These are phyloP conservation scores for Lutjanus campechanus DNA, from an alignment of 2,797 vertebrate species.

Conservation along the genomic window DNA sequence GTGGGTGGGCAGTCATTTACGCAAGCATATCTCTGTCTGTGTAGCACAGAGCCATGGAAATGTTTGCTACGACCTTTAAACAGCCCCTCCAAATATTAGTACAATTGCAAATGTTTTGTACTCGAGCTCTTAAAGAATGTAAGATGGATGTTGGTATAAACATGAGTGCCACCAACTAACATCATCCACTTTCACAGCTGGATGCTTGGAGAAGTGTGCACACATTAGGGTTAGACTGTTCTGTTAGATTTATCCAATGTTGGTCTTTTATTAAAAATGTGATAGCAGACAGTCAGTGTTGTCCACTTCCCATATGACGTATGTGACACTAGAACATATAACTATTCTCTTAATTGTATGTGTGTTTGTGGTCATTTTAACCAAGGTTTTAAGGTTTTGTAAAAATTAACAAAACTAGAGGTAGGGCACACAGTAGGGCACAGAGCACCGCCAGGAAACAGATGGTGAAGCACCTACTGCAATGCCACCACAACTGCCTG, in stretches of 20 bases:
- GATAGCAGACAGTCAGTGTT: neutral
- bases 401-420: too few species aligned
- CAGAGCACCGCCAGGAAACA: too few species aligned
- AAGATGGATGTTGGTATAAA: slow-evolving; percentile 21
- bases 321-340: neutral
- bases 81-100: slow-evolving; percentile 64
- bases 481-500: too few species aligned
- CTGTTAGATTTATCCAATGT: too few species aligned
- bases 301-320: neutral
- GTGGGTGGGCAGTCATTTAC: neutral
- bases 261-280: neutral
- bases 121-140: neutral
- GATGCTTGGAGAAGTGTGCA: neutral
- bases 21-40: slow-evolving; percentile 27
- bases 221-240: neutral
- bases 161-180: neutral
- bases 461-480: too few species aligned
- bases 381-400: too few species aligned
- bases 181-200: slow-evolving; percentile 7
- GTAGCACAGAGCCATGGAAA: slow-evolving; percentile 7
- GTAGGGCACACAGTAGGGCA: too few species aligned
- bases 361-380: too few species aligned
- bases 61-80: slow-evolving; percentile 47
- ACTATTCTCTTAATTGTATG: too few species aligned
- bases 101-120: slow-evolving; percentile 23